Conservation (phyloP, 2,113 vertebrate species). For the Chaetorhynchus papuensis region DNA sequence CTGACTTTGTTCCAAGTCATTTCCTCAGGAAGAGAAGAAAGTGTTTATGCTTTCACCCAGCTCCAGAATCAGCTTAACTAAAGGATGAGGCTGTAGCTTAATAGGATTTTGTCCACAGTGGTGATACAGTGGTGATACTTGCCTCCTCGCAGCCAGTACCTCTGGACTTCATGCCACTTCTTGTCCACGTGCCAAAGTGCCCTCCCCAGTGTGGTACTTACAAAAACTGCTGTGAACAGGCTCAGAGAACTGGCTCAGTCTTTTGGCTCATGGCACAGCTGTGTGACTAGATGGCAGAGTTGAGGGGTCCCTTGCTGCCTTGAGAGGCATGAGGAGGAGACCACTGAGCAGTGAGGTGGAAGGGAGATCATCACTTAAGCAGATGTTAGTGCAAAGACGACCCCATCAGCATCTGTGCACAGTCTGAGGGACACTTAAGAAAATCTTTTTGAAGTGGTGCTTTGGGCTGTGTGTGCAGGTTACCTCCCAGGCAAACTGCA, state of each 20-base stretch:
- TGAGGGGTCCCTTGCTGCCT: not conserved
- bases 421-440: not conserved
- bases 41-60: not conserved
- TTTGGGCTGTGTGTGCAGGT: not conserved
- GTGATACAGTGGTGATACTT: not conserved
- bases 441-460: not conserved
- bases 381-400: not conserved
- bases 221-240: not conserved
- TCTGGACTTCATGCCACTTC: not conserved
- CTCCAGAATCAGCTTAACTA: not conserved
- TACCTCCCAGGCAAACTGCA: not conserved
- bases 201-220: not conserved
- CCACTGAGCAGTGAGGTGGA: not conserved
- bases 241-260: not conserved
- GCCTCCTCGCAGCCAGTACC: not conserved
- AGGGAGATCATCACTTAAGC: not conserved
- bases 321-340: not conserved
- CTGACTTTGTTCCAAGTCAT: not conserved
- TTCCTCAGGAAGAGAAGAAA: not conserved
- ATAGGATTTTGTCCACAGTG: not conserved
- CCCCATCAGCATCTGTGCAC: not conserved
- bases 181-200: accelerated
- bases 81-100: not conserved
- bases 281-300: not conserved
- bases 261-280: not conserved